Evolutionary conservation across 2,113 vertebrate species (phyloP), one percentile per base, ranked within the genome.

Genomic region (Brachirus orientalis): DNA sequence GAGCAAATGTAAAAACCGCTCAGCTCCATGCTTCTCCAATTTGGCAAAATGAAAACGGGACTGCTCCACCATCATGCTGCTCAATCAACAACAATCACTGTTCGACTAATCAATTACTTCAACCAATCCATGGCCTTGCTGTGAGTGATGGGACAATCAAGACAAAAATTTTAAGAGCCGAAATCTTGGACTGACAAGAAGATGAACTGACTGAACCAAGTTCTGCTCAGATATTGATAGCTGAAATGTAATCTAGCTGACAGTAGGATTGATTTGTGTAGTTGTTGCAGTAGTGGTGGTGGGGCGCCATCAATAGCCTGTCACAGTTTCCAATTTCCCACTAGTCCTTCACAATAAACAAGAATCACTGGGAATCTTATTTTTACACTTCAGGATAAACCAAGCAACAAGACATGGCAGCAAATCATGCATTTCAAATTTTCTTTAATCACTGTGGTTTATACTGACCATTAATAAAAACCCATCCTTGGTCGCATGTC

Each of bases 111-210:
- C 81, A 77, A 71, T 88, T 55, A 65, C 52, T 7, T 48, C 58
- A 53, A 43, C 41, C 62, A 54, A 76, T 47, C 44, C 6, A 18
- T 22, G 28, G 57, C 43, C 18, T 11, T 2, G 19, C 66, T 53
- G 43, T 70, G 72, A 88, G 63, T 83, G 84, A 87, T 81, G 69
- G 59, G 55, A 53, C 67, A 79, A 79, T 86, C 71, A 52, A 33
- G 73, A 69, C 10, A 45, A 43, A 77, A 72, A 74, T 72, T 70
- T 69, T 63, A 56, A 72, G 54, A 64, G 70, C 63, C 67, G 20
- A 52, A 61, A 65, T 68, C 55, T 37, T 38, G 47, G 40, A 56
- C 11, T 74, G 77, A 79, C 53, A 60, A 64, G 52, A 22, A 66
- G 53, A 81, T 71, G 41, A 72, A 61, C 65, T 14, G 50, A 71